These are phyloP conservation scores for Ormyrus nitidulus DNA, from an alignment of 2,888 invertebrate species.

Conservation along the genomic window DNA sequence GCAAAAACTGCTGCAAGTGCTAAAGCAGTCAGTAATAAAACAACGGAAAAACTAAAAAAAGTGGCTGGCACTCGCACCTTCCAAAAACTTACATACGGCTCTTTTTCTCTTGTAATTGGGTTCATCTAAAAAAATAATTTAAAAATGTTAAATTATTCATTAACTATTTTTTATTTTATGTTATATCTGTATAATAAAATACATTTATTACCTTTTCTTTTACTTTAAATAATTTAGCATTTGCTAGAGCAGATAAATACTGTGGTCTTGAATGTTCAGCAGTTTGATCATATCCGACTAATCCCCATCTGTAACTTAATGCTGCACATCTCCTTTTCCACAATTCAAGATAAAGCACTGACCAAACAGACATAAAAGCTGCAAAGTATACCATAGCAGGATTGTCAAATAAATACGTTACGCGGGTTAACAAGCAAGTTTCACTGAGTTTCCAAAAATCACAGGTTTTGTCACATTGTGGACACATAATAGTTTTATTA, in stretches of 20 bases:
- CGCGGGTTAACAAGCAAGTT: slow-evolving; percentile 83
- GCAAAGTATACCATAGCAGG: slow-evolving; percentile 87
- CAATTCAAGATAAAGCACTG: slow-evolving; percentile 86
- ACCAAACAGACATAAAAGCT: slow-evolving; percentile 89
- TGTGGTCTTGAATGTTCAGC: slow-evolving; percentile 88
- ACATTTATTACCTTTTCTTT: slow-evolving; percentile 77
- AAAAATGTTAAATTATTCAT: neutral
- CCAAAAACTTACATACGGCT: slow-evolving; percentile 88
- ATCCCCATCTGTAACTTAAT: slow-evolving; percentile 89
- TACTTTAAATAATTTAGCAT: slow-evolving; percentile 84
- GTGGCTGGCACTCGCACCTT: slow-evolving; percentile 83
- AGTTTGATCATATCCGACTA: slow-evolving; percentile 84
- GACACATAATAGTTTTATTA: slow-evolving; percentile 83
- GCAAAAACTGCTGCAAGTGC: slow-evolving; percentile 86
- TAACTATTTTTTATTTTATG: no score
- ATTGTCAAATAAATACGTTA: slow-evolving; percentile 90
- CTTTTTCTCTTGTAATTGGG: slow-evolving; percentile 78
- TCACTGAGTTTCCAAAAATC: slow-evolving; percentile 84
- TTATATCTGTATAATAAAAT: no score
- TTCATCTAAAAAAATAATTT: slow-evolving; percentile 59
- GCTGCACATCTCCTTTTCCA: slow-evolving; percentile 89
- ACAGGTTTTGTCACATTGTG: slow-evolving; percentile 86
- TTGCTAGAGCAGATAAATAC: slow-evolving; percentile 85
- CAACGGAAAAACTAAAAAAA: slow-evolving; percentile 83
- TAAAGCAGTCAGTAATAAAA: slow-evolving; percentile 80